Percentiles rank a stretch among this genome's conserved stretches.
These are phyloP conservation scores for Tetanocera ferruginea DNA, from an alignment of 2,888 invertebrate species.

Conservation along the genomic window DNA sequence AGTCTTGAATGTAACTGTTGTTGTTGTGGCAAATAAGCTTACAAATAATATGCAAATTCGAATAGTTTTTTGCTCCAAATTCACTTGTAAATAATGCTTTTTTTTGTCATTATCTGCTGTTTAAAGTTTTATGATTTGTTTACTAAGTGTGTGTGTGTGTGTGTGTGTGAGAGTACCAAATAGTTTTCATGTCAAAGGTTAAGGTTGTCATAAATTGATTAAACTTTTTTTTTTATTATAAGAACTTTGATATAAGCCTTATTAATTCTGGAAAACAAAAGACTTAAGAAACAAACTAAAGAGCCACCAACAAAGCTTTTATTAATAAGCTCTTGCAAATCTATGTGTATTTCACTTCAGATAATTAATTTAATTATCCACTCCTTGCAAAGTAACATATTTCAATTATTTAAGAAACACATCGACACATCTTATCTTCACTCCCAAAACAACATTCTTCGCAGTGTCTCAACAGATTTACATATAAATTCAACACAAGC, in stretches of 20 bases:
- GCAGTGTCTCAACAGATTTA: neutral
- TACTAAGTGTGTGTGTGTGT: conserved; percentile 36
- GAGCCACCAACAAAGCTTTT: no score
- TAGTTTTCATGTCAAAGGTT: conserved; percentile 45
- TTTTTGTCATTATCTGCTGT: conserved; percentile 21
- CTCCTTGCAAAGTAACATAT: no score
- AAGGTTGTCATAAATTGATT: conserved; percentile 46
- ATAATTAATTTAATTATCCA: no score
- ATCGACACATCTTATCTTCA: neutral
- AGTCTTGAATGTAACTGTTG: neutral
- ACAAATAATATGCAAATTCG: conserved; percentile 22
- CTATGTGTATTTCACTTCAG: no score
- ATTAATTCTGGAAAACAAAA: conserved; percentile 6
- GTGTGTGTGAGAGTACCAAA: conserved; percentile 10
- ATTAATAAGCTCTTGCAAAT: no score
- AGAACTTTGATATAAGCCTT: no score
- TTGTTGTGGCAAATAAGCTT: neutral
- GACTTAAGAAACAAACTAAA: conserved; percentile 33
- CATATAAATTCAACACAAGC: neutral
- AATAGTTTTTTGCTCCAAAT: conserved; percentile 37
- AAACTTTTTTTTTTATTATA: neutral
- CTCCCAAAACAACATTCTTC: conserved; percentile 5
- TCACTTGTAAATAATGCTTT: conserved; percentile 16
- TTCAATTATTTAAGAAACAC: no score
- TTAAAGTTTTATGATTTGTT: conserved; percentile 40